These are phyloP conservation scores for Morone chrysops DNA, from an alignment of 2,113 vertebrate genomes.

Conservation along the genomic window DNA sequence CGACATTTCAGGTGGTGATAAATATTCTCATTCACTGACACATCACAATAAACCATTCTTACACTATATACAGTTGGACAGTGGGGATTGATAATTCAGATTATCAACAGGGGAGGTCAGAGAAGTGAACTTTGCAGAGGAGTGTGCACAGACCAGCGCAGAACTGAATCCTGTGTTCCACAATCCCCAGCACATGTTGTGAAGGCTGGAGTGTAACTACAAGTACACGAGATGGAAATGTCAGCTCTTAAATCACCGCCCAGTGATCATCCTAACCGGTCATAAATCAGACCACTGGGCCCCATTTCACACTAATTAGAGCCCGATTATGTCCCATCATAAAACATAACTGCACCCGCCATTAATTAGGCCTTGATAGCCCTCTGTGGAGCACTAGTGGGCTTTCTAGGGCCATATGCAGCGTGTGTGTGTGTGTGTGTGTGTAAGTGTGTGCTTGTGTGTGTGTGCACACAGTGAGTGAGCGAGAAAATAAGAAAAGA, in stretches of 20 bases:
- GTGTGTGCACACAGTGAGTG: background rate
- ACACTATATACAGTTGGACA: background rate
- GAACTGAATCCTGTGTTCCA: background rate
- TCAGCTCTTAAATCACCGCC: constrained; percentile 48
- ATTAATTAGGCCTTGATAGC: constrained; percentile 72
- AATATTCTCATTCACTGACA: too few species aligned
- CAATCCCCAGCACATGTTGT: constrained; percentile 13
- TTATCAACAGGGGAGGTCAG: background rate
- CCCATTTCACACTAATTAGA: constrained; percentile 73
- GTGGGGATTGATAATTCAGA: background rate
- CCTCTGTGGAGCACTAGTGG: constrained; percentile 37
- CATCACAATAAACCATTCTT: background rate
- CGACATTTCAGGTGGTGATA: too few species aligned
- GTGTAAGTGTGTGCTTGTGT: background rate
- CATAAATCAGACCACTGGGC: constrained; percentile 68
- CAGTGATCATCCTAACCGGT: constrained; percentile 47
- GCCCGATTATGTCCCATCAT: constrained; percentile 67
- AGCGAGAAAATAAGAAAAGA: background rate
- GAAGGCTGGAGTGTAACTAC: constrained; percentile 33
- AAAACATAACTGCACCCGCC: constrained; percentile 67
- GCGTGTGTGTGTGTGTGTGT: background rate
- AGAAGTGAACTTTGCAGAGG: background rate
- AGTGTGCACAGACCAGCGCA: background rate
- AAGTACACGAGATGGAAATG: constrained; percentile 39
- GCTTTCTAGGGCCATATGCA: constrained; percentile 45